Base-by-base conservation (phyloP, 2,113 vertebrate species). In the Scolopax mira region DNA sequence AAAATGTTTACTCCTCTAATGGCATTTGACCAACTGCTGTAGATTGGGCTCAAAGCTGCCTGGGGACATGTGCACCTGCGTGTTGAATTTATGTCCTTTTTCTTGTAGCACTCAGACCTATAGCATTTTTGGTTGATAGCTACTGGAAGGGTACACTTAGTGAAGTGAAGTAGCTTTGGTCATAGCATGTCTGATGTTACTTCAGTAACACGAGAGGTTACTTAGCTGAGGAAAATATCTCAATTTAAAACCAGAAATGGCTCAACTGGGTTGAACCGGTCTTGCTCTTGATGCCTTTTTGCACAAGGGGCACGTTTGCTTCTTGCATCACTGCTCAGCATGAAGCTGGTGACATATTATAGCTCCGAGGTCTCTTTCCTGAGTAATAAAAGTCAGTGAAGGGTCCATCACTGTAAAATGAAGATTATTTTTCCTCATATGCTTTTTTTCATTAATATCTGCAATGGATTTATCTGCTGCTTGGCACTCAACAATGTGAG, bases 1-100 rank as follows among this genome's bases (percentile, higher is more conserved):
- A 23, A 84, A n/a, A 10, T 27, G 24, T 24, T 84, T 44, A 31
- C 3, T 12, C n/a, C n/a, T n/a, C n/a, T n/a, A 30, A 16, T 4
- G 37, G 42, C 17, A 7, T 42, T 64, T 55, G 39, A 18, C 33
- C 46, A 66, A 1, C 49, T 33, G 52, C 30, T 33, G 27, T 22
- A 25, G 17, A 35, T 42, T 18, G 23, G 35, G 25, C 11, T 23
- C 44, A 58, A n/a, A 78, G n/a, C 66, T 90, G n/a, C 30, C 25
- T 9, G 58, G 28, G 30, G 35, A 61, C 21, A 23, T 44, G 51
- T 25, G 28, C 58, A 18, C 0, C 1, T 3, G 3, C 18, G 1
- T 3, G 4, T 21, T 18, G 25, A 37, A 28, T 64, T 67, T 39
- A 13, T 6, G n/a, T 41, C 37, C 67, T 60, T 66, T 58, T 13